Conservation (phyloP, 2,113 vertebrate species). For the Notiomystis cincta region DNA sequence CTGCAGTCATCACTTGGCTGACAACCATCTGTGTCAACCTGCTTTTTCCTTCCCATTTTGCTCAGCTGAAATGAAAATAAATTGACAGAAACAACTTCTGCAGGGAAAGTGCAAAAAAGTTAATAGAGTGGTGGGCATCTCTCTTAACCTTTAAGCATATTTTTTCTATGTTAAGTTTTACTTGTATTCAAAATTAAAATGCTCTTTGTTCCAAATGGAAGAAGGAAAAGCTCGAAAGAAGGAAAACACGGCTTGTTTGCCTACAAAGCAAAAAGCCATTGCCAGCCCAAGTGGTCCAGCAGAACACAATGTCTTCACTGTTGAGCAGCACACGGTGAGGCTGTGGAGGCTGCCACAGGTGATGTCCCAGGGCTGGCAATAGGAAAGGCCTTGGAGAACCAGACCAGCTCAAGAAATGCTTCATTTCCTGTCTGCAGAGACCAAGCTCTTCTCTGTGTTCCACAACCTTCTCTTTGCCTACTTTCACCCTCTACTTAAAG, state of each 20-base stretch:
- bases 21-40: constrained; percentile 60
- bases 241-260: background rate
- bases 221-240: background rate
- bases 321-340: background rate
- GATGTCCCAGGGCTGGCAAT: background rate
- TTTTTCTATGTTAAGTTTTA: background rate
- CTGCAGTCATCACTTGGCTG: constrained; percentile 48
- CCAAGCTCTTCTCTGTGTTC: background rate
- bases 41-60: constrained; percentile 29
- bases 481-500: background rate
- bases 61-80: constrained; percentile 51
- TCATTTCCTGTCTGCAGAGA: background rate
- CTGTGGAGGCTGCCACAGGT: background rate
- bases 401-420: background rate
- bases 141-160: background rate
- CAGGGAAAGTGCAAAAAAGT: background rate
- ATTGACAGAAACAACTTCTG: constrained; percentile 45
- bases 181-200: background rate
- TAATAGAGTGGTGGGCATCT: background rate
- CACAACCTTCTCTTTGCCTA: background rate
- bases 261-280: background rate
- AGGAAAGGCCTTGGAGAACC: background rate
- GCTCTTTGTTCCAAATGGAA: constrained; percentile 13
- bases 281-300: background rate
- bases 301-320: background rate